Evolutionary conservation across 2,888 invertebrate species (phyloP).

Genomic region (Bedellia somnulentella): DNA sequence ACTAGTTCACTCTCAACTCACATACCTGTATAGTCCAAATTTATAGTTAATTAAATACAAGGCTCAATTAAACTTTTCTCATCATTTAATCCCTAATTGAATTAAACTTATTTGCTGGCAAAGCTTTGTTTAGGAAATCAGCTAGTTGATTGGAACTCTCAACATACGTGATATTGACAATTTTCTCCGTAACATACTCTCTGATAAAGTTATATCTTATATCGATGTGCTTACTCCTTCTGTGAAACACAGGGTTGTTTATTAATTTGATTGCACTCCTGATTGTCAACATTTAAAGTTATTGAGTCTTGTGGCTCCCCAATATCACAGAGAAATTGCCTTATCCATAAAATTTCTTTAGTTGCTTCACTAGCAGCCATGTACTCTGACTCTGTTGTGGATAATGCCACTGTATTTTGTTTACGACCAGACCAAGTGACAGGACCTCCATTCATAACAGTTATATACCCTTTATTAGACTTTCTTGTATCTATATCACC

Average conservation of each 20-base stretch:
- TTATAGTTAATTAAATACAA: too few relatives aligned
- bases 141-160: too few relatives aligned
- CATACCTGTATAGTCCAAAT: too few relatives aligned
- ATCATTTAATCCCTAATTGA: too few relatives aligned
- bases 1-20: too few relatives aligned
- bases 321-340: neutral
- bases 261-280: conserved; percentile 1
- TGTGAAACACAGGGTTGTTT: neutral
- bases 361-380: conserved; percentile 1
- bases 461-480: conserved; percentile 1
- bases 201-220: too few relatives aligned
- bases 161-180: too few relatives aligned
- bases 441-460: conserved; percentile 3
- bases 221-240: too few relatives aligned
- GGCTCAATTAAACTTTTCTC: too few relatives aligned
- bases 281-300: neutral
- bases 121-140: too few relatives aligned
- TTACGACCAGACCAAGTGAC: conserved; percentile 3
- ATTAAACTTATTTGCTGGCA: too few relatives aligned
- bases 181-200: too few relatives aligned
- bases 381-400: conserved; percentile 4
- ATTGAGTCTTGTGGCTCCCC: neutral
- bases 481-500: neutral
- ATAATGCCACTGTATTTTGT: conserved; percentile 3
- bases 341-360: neutral